A percentile compares a stretch with the other conserved stretches of the same genome.
Conservation (phyloP, 1,140 invertebrate genomes). For the Eulimnadia texana region DNA sequence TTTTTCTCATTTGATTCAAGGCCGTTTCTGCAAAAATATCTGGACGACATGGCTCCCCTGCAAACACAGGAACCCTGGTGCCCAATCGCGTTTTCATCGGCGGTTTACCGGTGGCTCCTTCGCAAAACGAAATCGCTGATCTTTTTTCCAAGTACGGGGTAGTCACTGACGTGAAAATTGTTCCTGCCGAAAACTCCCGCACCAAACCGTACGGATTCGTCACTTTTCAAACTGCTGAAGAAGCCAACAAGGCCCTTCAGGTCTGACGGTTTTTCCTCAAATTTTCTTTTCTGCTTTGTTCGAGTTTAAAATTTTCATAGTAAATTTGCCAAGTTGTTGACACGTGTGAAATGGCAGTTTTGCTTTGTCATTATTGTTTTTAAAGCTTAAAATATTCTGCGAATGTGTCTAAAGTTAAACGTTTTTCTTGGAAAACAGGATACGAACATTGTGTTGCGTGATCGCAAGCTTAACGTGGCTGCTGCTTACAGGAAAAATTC, state of each 20-base stretch:
- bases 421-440: conserved; percentile 34
- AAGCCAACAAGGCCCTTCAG: conserved; percentile 36
- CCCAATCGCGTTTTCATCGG: conserved; percentile 91
- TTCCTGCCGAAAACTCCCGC: conserved; percentile 79
- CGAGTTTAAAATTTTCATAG: not conserved
- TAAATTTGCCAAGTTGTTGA: too few species aligned
- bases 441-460: conserved; percentile 58
- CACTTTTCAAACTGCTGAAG: conserved; percentile 83
- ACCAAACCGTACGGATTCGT: conserved; percentile 93
- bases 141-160: conserved; percentile 75
- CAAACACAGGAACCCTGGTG: conserved; percentile 32
- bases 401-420: too few species aligned
- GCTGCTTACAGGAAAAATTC: conserved; percentile 72
- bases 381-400: too few species aligned
- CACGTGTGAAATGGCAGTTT: too few species aligned
- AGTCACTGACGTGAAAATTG: conserved; percentile 86
- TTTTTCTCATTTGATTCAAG: not conserved
- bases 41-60: not conserved
- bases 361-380: too few species aligned
- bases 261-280: not conserved
- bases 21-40: not conserved
- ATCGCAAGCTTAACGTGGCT: conserved; percentile 76
- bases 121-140: conserved; percentile 63
- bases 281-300: conserved; percentile 11
- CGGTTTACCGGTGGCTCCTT: conserved; percentile 74